A percentile compares a stretch with the other conserved stretches of the same genome.
Conservation (phyloP, 2,888 invertebrate species). For the Dryobotodes eremita region DNA sequence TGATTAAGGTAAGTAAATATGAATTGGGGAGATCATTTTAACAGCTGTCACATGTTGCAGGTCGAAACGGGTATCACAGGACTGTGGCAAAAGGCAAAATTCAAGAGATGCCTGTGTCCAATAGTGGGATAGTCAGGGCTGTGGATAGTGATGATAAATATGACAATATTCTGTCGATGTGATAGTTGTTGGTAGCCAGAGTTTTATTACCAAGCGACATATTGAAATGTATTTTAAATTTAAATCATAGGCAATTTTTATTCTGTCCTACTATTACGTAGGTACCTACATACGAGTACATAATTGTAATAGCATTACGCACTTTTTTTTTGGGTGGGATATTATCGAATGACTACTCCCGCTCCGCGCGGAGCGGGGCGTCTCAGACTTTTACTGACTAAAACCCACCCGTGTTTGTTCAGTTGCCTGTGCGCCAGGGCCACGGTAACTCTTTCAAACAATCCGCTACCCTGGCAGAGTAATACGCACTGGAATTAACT, state of each 20-base stretch:
- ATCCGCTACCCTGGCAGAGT: no score
- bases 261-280: background rate
- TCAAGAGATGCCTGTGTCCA: background rate
- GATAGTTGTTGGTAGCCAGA: background rate
- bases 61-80: background rate
- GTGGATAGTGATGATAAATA: background rate
- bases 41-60: background rate
- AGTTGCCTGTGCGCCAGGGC: no score
- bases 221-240: background rate
- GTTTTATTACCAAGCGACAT: background rate
- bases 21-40: no score
- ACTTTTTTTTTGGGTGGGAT: no score
- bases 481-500: background rate
- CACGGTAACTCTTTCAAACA: no score
- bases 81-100: background rate
- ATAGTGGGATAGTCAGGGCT: background rate
- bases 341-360: no score
- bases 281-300: background rate
- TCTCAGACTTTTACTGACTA: no score
- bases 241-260: background rate
- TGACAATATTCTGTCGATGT: background rate
- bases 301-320: background rate
- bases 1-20: background rate
- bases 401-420: no score
- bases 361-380: no score